Conservation (phyloP, 2,797 vertebrate species). For the Lindbergichthys nudifrons region DNA sequence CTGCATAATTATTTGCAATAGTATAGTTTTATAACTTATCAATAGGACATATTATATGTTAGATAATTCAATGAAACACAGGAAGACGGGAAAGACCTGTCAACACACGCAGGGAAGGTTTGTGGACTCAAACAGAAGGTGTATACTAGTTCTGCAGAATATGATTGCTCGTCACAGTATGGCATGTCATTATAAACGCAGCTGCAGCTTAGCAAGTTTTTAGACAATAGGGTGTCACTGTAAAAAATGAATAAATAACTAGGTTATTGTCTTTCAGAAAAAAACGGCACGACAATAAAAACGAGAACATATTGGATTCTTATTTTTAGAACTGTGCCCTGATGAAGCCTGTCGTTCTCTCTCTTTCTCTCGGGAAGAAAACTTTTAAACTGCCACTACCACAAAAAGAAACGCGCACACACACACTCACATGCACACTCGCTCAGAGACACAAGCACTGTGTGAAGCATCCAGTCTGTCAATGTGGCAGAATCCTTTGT, state of each 20-base stretch:
- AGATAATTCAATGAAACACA: slow-evolving; percentile 42
- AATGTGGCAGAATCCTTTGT: slow-evolving; percentile 69
- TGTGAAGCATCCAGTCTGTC: slow-evolving; percentile 69
- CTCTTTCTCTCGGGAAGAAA: slow-evolving; percentile 49
- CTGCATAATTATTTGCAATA: slow-evolving; percentile 17
- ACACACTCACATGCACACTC: slow-evolving; percentile 8
- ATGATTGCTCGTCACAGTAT: slow-evolving; percentile 54
- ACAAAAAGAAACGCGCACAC: slow-evolving; percentile 49
- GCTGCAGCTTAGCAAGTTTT: slow-evolving; percentile 53
- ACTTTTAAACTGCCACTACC: slow-evolving; percentile 58
- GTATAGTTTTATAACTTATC: slow-evolving; percentile 45
- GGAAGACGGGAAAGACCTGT: slow-evolving; percentile 20
- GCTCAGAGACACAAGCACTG: slow-evolving; percentile 44
- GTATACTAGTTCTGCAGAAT: slow-evolving; percentile 21
- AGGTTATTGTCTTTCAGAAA: slow-evolving; percentile 61
- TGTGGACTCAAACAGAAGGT: slow-evolving; percentile 19
- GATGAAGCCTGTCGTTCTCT: slow-evolving; percentile 59
- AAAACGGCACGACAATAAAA: slow-evolving; percentile 67
- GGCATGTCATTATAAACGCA: slow-evolving; percentile 67
- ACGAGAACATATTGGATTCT: slow-evolving; percentile 47
- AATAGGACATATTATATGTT: slow-evolving; percentile 29
- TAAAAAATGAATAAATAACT: slow-evolving; percentile 66
- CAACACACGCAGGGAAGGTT: slow-evolving; percentile 16
- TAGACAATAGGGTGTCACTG: slow-evolving; percentile 57
- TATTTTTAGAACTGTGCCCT: slow-evolving; percentile 70